Evolutionary conservation across 1,140 invertebrate species (phyloP), one percentile per base, ranked within the genome.

Genomic region (Papilio glaucus): DNA sequence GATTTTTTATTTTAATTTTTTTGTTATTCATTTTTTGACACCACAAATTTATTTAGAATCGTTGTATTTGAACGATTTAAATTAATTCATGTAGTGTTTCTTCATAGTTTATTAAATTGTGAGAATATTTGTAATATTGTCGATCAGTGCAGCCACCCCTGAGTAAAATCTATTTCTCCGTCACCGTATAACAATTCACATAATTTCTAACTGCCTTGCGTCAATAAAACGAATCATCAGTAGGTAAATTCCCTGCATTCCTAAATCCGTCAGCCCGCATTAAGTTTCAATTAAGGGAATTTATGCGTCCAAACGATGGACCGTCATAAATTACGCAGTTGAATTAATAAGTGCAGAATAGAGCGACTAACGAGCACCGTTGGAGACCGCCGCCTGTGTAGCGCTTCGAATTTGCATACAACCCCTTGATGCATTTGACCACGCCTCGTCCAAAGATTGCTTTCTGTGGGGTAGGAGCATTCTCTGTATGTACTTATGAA

Each of bases 281-380:
- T 89, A 89, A 87, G 67, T 88, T 91, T 85, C 87, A 89, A 89
- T 90, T 89, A 90, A 82, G 78, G 74, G 81, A 88, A 87, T 89
- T 90, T 89, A 86, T 92, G 84, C 81, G 74, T 79, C 75, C 42
- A 75, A 78, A 80, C 81, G 79, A 71, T 69, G 63, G 76, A 69
- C 73, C 57, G 49, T 76, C 80, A 87, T 92, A 91, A 91, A 87
- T 90, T 86, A 83, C 77, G 71, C 80, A 84, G 80, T 91, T 89
- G 87, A 89, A 92, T 90, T 92, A 91, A 90, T 90, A 87, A 90
- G 74, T 81, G 79, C 77, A 87, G 87, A 91, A 89, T 90, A 80
- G 85, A 78, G 77, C 67, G 65, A 71, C 81, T 89, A 88, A 89
- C 82, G 79, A 85, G 82, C 81, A 45, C 84, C 10, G 81, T 80